A percentile compares a stretch with the other conserved stretches of the same genome.
These are phyloP conservation scores for Astropecten irregularis DNA, from an alignment of 53 echinoderm and acorn worm genomes.

Conservation along the genomic window DNA sequence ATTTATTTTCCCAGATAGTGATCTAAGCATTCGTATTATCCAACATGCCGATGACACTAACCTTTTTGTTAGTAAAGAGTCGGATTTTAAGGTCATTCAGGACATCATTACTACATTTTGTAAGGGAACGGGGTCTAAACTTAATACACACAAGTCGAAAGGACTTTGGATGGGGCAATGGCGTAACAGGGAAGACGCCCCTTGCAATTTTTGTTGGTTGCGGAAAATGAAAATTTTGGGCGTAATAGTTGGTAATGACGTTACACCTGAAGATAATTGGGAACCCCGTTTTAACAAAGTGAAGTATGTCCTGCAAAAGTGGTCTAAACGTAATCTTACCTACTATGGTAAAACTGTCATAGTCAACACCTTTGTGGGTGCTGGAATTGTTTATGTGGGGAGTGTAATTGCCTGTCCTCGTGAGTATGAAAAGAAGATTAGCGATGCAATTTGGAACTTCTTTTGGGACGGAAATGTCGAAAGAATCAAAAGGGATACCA, in stretches of 20 bases:
- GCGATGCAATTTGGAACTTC: neutral
- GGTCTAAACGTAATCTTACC: conserved; percentile 3
- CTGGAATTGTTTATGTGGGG: neutral
- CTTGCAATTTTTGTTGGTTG: neutral
- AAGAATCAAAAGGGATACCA: conserved; percentile 6
- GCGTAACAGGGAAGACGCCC: neutral
- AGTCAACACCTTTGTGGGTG: neutral
- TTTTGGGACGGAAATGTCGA: conserved; percentile 4
- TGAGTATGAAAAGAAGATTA: neutral
- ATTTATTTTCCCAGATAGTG: neutral
- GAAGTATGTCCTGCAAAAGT: neutral
- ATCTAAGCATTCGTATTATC: neutral
- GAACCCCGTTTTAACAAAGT: neutral
- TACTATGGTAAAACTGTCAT: neutral
- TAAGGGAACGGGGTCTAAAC: too few species aligned
- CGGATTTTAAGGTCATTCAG: neutral
- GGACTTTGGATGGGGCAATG: neutral
- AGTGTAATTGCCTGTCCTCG: neutral
- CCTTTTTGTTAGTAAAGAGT: neutral
- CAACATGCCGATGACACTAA: conserved; percentile 9
- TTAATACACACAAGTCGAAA: neutral
- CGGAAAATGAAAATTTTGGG: neutral
- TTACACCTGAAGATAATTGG: neutral
- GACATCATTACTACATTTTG: neutral
- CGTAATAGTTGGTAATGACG: neutral